A percentile compares a stretch with the other conserved stretches of the same genome.
Evolutionary conservation across 2,888 invertebrate genomes (phyloP).

Genomic region (Tiliacea aurago): DNA sequence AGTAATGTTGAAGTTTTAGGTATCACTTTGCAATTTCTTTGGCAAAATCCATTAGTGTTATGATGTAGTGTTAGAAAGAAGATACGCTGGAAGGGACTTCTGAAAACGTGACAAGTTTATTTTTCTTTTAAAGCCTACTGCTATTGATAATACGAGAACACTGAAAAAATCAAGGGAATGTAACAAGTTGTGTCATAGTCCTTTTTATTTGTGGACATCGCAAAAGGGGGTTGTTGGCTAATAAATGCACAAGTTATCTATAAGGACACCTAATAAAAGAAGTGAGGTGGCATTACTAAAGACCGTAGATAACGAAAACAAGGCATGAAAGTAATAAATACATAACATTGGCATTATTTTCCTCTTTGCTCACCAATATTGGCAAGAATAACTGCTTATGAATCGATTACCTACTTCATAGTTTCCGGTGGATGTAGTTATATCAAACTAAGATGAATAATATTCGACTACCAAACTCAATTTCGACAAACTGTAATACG

Average conservation of each 20-base stretch:
- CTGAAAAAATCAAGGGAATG: not conserved
- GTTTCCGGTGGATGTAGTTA: constrained; percentile 24
- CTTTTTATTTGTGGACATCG: not conserved
- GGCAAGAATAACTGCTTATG: constrained; percentile 22
- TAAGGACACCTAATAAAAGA: not conserved
- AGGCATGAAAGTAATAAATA: constrained; percentile 25
- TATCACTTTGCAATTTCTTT: constrained; percentile 77
- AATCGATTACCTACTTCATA: constrained; percentile 25
- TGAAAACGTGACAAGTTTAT: not conserved
- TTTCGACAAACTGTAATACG: no score
- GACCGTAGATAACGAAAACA: constrained; percentile 14
- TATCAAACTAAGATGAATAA: constrained; percentile 15
- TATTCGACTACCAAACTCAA: no score
- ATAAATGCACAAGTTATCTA: not conserved
- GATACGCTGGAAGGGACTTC: constrained; percentile 59
- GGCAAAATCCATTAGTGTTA: constrained; percentile 82
- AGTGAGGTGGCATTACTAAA: constrained; percentile 4
- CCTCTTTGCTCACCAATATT: constrained; percentile 26
- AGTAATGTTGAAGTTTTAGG: constrained; percentile 71
- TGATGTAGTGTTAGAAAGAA: constrained; percentile 65
- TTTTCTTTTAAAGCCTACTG: not conserved
- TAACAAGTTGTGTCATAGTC: not conserved
- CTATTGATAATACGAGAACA: not conserved
- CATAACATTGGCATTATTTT: constrained; percentile 15
- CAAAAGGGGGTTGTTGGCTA: not conserved